These are phyloP conservation scores for Polypterus bichir DNA, from an alignment of 2,113 vertebrate species.

Conservation along the genomic window DNA sequence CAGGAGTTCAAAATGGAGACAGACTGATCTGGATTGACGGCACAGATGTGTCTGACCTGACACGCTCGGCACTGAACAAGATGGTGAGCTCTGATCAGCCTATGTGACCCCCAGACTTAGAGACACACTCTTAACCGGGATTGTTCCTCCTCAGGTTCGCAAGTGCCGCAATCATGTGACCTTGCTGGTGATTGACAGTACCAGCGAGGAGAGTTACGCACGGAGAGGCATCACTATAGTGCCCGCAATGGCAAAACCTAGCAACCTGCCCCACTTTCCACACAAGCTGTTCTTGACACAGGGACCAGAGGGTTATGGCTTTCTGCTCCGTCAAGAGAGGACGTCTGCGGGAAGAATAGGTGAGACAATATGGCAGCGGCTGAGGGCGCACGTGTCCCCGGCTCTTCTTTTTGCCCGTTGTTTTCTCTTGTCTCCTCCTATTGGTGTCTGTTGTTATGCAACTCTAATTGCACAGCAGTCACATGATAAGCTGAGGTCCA, in stretches of 20 bases:
- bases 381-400: neutral
- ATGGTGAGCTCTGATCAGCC: constrained; percentile 40
- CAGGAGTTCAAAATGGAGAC: constrained; percentile 61
- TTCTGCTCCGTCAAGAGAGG: constrained; percentile 74
- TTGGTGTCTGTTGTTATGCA: too few species aligned
- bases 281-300: constrained; percentile 62
- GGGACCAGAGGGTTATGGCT: constrained; percentile 68
- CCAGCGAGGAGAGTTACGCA: constrained; percentile 55
- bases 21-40: constrained; percentile 79
- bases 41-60: constrained; percentile 43
- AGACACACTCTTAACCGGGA: neutral
- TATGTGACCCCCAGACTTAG: neutral
- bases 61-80: constrained; percentile 40
- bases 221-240: constrained; percentile 51
- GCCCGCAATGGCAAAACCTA: constrained; percentile 53
- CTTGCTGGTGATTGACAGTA: constrained; percentile 63
- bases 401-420: neutral
- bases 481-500: too few species aligned
- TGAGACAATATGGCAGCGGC: constrained; percentile 29
- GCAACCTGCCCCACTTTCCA: constrained; percentile 53
- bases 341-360: constrained; percentile 37
- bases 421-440: neutral
- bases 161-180: constrained; percentile 55
- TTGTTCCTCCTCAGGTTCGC: constrained; percentile 48
- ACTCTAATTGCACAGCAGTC: too few species aligned